Conservation (phyloP, 2,113 vertebrate genomes). For the Elephas maximus region DNA sequence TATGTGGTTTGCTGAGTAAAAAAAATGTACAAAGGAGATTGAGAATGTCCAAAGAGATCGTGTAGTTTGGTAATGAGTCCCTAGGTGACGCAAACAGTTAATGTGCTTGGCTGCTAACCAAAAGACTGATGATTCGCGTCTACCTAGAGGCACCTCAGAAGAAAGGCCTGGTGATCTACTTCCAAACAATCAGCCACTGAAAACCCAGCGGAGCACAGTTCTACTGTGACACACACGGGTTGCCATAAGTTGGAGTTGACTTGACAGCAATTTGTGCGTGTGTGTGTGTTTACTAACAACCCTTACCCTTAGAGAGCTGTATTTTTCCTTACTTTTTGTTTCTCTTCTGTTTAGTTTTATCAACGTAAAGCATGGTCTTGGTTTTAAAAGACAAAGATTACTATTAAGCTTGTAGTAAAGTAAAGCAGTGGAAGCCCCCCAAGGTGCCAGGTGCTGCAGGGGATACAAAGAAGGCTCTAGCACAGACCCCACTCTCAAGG, state of each 20-base stretch:
- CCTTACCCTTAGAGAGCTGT: neutral
- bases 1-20: neutral
- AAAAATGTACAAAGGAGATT: no score
- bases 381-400: constrained; percentile 34
- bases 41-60: no score
- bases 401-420: neutral
- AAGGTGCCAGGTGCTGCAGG: neutral
- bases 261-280: neutral
- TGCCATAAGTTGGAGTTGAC: neutral
- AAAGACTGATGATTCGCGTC: neutral
- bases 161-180: neutral
- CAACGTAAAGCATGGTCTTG: constrained; percentile 17
- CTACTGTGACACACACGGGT: neutral
- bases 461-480: neutral
- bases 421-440: neutral
- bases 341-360: constrained; percentile 37
- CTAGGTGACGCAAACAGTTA: neutral
- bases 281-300: neutral
- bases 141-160: no score
- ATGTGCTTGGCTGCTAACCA: neutral
- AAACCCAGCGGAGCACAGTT: neutral
- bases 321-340: neutral
- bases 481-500: neutral
- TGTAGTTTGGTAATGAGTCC: no score
- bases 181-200: neutral